Conservation (phyloP, 2,797 vertebrate genomes). For the Acipenser transmontanus region DNA sequence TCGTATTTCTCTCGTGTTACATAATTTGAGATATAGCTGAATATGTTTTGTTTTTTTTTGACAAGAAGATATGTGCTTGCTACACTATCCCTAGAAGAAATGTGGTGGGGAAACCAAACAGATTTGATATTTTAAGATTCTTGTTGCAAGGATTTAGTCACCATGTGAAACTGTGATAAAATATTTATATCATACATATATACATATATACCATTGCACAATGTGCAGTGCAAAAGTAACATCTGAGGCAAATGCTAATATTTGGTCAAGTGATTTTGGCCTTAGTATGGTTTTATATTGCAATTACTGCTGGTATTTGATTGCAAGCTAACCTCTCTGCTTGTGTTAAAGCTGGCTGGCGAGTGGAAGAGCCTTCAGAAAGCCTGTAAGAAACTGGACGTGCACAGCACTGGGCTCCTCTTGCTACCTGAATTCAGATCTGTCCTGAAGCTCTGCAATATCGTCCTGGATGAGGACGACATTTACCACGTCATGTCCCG, state of each 20-base stretch:
- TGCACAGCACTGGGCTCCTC: constrained; percentile 17
- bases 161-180: no score
- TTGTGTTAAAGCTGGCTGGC: neutral
- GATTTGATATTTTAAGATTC: no score
- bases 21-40: neutral
- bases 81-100: no score
- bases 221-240: no score
- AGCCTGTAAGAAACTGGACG: constrained; percentile 26
- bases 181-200: no score
- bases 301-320: neutral
- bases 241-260: no score
- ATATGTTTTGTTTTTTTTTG: neutral
- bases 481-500: constrained; percentile 24
- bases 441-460: constrained; percentile 25
- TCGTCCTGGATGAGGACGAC: constrained; percentile 28
- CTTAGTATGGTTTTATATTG: no score
- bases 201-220: no score
- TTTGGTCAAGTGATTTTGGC: no score
- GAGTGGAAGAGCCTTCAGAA: constrained; percentile 24
- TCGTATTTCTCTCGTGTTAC: neutral
- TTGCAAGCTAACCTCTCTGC: neutral
- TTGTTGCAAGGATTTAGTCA: no score
- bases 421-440: constrained; percentile 24
- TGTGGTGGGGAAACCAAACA: no score
- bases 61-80: no score